Conservation (phyloP, 2,797 vertebrate species). For the Tangara arthus region DNA sequence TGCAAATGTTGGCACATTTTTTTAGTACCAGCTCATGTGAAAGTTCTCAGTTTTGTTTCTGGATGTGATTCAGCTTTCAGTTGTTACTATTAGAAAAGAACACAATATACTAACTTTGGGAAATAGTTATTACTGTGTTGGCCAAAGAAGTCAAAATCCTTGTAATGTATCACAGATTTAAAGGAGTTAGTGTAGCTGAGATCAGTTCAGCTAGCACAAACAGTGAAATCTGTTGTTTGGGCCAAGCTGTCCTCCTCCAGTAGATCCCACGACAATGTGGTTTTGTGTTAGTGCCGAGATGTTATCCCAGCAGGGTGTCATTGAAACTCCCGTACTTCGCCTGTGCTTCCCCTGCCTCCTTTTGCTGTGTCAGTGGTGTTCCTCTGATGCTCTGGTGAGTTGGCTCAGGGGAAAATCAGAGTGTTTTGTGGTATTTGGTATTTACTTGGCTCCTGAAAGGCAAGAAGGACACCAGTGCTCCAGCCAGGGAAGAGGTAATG, state of each 20-base stretch:
- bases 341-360: not conserved
- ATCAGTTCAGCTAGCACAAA: not conserved
- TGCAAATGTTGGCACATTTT: not conserved
- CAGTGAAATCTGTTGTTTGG: not conserved
- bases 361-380: not conserved
- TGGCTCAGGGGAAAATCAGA: not conserved
- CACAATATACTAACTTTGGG: slow-evolving; percentile 2
- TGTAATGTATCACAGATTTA: not conserved
- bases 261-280: not conserved
- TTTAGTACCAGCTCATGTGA: slow-evolving; percentile 4
- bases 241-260: not conserved
- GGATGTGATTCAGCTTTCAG: not conserved
- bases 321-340: not conserved
- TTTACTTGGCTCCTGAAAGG: not conserved
- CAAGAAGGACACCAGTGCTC: not conserved
- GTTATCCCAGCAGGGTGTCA: not conserved
- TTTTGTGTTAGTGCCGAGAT: not conserved
- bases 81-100: slow-evolving; percentile 6
- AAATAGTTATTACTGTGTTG: not conserved
- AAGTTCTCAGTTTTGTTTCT: not conserved
- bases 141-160: slow-evolving; percentile 5
- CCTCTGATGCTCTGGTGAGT: not conserved
- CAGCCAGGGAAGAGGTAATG: not conserved
- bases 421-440: not conserved
- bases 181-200: not conserved